Base-by-base conservation (phyloP, 2,888 invertebrate genomes). In the Idaea biselata region DNA sequence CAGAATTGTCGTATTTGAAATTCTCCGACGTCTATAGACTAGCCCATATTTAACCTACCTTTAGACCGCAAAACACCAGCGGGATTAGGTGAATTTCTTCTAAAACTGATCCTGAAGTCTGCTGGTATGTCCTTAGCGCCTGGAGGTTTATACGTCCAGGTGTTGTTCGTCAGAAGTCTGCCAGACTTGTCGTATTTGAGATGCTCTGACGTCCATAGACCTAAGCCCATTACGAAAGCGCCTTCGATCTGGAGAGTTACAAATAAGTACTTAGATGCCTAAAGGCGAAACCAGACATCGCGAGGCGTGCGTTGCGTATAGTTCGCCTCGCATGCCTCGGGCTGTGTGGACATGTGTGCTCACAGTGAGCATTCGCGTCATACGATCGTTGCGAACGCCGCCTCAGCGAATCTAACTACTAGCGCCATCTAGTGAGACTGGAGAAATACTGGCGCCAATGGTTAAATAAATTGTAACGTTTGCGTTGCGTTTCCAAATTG, bases 81-180 rank as follows among this genome's bases (percentile, higher is more conserved):
- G 0, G 93, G 87, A 82, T 95, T 96, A 0, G 93, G 85, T 17
- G 94, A 87, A 74, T 95, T 95, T 66, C 93, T 90, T 16, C 92
- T 88, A 72, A 96, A 94, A 53, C 89, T 90, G 1, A 96, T 83
- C 56, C 95, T 88, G 70, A 96, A 94, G 84, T 96, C 95, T 0
- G 92, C 87, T 0, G 96, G 96, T 67, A 96, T 95, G 75, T 96
- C 96, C 71, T 94, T 94, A 0, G 94, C 93, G 0, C 95, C 95
- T 0, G 95, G 95, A 4, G 94, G 94, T 78, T 95, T 95, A 81
- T 96, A 96, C 16, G 91, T 94, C 96, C 97, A 97, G 0, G 96
- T 96, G 25, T 95, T 89, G 74, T 95, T 92, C 0, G 96, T 96
- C 1, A 95, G 84, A 8, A 96, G 84, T 60, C 91, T 85, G 0